phyloP scores from a whole-genome alignment of 2,113 vertebrate genomes.

The Typhlomys cinereus region DNA sequence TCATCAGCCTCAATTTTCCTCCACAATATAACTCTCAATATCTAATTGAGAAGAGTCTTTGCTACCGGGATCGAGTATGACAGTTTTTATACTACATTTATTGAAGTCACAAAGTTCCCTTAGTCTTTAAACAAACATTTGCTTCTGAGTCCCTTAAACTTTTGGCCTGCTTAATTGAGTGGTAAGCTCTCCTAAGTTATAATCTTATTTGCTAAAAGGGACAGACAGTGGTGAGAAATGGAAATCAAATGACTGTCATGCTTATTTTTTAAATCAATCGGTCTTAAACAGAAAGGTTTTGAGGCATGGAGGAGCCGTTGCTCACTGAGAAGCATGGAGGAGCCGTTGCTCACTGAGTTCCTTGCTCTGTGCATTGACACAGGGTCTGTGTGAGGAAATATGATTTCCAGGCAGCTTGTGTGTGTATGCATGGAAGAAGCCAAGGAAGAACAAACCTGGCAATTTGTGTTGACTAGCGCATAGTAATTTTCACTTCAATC shows the following conservation, averaged over 20 bases:
- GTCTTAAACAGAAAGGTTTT: neutral
- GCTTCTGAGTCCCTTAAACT: neutral
- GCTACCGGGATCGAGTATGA: no score
- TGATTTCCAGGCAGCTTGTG: neutral
- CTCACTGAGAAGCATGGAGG: neutral
- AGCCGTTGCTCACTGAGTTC: accelerated
- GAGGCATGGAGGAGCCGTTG: accelerated
- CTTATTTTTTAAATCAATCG: neutral
- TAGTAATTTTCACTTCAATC: neutral
- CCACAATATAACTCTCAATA: no score
- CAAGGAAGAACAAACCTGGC: neutral
- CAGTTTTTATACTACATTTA: no score
- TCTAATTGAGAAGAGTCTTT: no score
- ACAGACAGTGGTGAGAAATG: neutral
- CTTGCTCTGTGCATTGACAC: accelerated
- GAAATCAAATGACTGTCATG: neutral
- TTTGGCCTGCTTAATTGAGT: neutral
- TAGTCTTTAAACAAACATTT: neutral
- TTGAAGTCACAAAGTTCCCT: no score
- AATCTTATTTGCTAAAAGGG: neutral
- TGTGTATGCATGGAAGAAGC: accelerated
- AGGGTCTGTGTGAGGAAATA: accelerated
- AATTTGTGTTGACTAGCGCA: neutral
- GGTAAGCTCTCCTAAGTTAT: neutral
- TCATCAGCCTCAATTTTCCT: no score